Evolutionary conservation across 2,888 invertebrate genomes (phyloP).

Genomic region (Molorchus minor): DNA sequence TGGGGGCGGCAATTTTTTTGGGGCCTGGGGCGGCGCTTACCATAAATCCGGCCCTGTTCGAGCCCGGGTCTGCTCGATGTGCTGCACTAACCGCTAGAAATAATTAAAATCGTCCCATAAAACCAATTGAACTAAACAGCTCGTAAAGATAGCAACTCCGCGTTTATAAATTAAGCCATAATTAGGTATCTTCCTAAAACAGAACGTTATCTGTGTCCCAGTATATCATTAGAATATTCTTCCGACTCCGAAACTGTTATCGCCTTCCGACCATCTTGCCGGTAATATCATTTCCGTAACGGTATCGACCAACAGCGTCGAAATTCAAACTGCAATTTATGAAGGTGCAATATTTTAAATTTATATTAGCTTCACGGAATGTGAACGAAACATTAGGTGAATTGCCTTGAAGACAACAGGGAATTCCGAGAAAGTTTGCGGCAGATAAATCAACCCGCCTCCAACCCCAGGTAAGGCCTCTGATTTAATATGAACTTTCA

Average conservation of each 20-base stretch:
- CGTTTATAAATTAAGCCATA: conserved; percentile 20
- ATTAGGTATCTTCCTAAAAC: conserved; percentile 34
- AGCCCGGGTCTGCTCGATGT: no score
- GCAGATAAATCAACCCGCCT: background rate
- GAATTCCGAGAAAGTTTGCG: background rate
- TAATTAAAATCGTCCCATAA: no score
- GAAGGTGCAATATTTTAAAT: conserved; percentile 36
- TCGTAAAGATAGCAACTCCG: background rate
- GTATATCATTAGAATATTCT: conserved; percentile 50
- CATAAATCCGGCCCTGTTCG: no score
- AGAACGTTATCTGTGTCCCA: conserved; percentile 37
- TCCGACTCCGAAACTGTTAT: conserved; percentile 45
- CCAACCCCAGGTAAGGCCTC: background rate
- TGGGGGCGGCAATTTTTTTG: no score
- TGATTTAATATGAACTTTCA: background rate
- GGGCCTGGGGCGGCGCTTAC: no score
- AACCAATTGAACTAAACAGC: no score
- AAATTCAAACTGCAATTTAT: conserved; percentile 39
- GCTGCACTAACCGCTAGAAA: no score
- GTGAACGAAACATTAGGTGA: conserved; percentile 30
- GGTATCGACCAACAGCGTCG: conserved; percentile 34
- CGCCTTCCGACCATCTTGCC: conserved; percentile 46
- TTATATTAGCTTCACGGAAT: conserved; percentile 35
- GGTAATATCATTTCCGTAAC: conserved; percentile 51
- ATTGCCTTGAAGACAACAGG: conserved; percentile 25